Conservation (phyloP, 2,797 vertebrate species). For the Arnoldichthys spilopterus region DNA sequence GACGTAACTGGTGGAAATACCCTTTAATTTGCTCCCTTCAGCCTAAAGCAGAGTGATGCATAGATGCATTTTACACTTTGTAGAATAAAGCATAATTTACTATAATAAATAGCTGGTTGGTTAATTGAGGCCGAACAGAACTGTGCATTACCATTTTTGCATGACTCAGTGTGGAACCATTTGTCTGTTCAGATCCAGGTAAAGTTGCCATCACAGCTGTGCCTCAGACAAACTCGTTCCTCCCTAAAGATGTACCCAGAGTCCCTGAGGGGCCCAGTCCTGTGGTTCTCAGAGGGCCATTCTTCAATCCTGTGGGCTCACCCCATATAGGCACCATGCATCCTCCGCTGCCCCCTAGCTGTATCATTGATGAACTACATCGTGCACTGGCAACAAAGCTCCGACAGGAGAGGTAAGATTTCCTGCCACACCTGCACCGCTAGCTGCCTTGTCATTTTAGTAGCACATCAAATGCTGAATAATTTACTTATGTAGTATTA, state of each 20-base stretch:
- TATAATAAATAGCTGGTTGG: not conserved
- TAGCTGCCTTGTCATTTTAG: not conserved
- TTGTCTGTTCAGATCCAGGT: slow-evolving; percentile 68
- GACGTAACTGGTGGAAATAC: too few relatives aligned
- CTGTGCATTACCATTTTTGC: not conserved
- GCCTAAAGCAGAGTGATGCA: not conserved
- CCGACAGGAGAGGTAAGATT: slow-evolving; percentile 88
- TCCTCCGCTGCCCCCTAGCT: slow-evolving; percentile 94
- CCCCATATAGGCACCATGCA: slow-evolving; percentile 89
- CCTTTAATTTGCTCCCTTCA: not conserved
- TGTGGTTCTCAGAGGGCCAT: slow-evolving; percentile 81
- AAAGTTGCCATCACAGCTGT: slow-evolving; percentile 67
- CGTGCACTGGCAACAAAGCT: slow-evolving; percentile 94
- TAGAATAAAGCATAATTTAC: not conserved
- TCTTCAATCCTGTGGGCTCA: slow-evolving; percentile 84
- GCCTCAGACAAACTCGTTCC: slow-evolving; percentile 80
- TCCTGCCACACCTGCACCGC: not conserved
- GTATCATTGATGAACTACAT: slow-evolving; percentile 96
- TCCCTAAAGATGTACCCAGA: slow-evolving; percentile 77
- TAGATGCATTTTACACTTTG: not conserved
- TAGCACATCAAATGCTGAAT: not conserved
- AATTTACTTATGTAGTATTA: not conserved
- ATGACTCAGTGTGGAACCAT: not conserved
- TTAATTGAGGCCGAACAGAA: not conserved
- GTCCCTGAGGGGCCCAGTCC: slow-evolving; percentile 71